Evolutionary conservation across 2,113 vertebrate genomes (phyloP), one percentile per base, ranked within the genome.

Genomic region (Spermophilus dauricus): DNA sequence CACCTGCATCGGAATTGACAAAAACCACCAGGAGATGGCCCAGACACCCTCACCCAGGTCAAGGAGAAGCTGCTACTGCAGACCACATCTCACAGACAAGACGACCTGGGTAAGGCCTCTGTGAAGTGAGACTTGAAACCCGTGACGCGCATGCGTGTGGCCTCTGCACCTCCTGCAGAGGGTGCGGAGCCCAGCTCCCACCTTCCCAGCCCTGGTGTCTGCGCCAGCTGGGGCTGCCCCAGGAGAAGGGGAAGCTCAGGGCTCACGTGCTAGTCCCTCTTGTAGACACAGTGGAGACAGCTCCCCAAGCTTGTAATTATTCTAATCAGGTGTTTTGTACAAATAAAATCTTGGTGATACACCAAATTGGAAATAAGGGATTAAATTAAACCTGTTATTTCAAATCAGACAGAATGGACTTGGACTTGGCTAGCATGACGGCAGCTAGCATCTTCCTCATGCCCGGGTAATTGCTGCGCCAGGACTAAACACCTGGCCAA

Each of bases 311-410:
- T 96, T 86, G 78, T 96, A 97, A 95, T 98, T 97, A 98, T 26
- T 83, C 14, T 92, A 96, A 97, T 37, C 48, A 97, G 92, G 95
- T 97, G 86, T 96, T 97, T 98, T 97, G 90, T 80, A 86, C 93
- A 97, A 97, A 97, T 78, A 86, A 0, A 94, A 95, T 65, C 91
- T 96, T 96, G 92, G 95, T 97, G 87, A 63, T 11, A 42, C 61
- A 94, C 86, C 90, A 90, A 94, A 89, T 89, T 14, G 17, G 65
- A 98, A 97, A 92, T 81, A 82, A 94, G 91, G 53, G 96, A 96
- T 97, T 92, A 94, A 94, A 95, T 98, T 85, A 96, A 97, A 91
- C 75, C 97, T 91, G 26, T 95, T 96, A 56, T 70, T 87, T 97
- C 95, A 94, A 92, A 91, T 4, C 45, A 92, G 87, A 97, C 67